Evolutionary conservation across 1,140 invertebrate species (phyloP), one percentile per base, ranked within the genome.

Genomic region (Coptotermes formosanus): DNA sequence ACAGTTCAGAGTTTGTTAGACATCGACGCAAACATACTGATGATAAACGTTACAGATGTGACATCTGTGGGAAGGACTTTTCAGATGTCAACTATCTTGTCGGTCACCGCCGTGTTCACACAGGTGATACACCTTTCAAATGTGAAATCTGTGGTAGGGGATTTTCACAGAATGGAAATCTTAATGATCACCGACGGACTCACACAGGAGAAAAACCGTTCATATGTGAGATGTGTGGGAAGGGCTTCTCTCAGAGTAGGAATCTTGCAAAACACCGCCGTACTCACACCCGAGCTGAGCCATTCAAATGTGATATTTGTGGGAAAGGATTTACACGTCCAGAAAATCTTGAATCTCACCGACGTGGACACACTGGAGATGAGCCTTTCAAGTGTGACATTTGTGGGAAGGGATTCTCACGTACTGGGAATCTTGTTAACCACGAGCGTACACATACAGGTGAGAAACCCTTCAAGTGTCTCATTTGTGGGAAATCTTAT

Each of bases 21-120:
- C 89, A 89, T 55, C 82, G 87, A 82, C 82, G 85, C 8, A 85
- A 85, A 32, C 88, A 89, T 83, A 88, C 91, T 93, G 97, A 97
- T 19, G 97, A 98, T 90, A 98, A 98, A 89, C 98, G 98, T 0
- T 99, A 98, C 91, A 95, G 95, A 88, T 99, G 98, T 89, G 93
- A 92, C 45, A 95, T 97, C 59, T 99, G 98, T 91, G 94, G 93
- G 87, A 98, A 98, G 91, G 96, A 97, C 0, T 99, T 99, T 89
- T 97, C 97, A 0, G 97, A 99, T 91, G 96, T 98, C 88, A 21
- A 23, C 6, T 88, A 89, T 82, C 86, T 89, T 38, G 87, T 85
- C 55, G 86, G 87, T 4, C 89, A 89, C 87, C 87, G 89, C 87
- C 86, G 88, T 3, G 87, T 87, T 12, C 85, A 86, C 45, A 82